Conservation (phyloP, 1,140 invertebrate species). For the Tetragonula clypearis region DNA sequence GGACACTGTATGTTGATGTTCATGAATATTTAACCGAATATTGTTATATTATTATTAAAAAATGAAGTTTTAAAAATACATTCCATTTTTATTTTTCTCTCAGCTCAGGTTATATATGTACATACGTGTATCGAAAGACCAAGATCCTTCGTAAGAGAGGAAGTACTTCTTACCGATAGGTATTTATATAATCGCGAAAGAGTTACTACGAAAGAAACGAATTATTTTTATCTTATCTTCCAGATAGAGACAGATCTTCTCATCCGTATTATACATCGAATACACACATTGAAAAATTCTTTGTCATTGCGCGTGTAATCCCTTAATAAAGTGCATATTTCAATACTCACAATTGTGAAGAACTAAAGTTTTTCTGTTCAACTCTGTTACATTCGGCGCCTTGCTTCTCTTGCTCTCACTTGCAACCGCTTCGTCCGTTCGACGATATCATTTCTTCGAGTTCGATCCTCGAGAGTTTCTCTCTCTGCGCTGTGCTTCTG, state of each 20-base stretch:
- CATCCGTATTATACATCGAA: conserved; percentile 20
- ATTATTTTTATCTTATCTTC: conserved; percentile 49
- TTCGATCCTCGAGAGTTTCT: too few species aligned
- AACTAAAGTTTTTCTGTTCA: conserved; percentile 49
- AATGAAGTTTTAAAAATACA: conserved; percentile 65
- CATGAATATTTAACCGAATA: conserved; percentile 65
- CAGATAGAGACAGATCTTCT: conserved; percentile 27
- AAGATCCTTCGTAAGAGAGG: conserved; percentile 30
- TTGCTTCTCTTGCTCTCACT: neutral
- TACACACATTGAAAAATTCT: neutral
- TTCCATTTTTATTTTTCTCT: conserved; percentile 65
- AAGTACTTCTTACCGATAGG: conserved; percentile 30
- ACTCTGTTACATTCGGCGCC: conserved; percentile 30
- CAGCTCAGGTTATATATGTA: conserved; percentile 38
- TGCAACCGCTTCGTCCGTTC: neutral
- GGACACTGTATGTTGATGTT: conserved; percentile 65
- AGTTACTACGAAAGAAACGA: conserved; percentile 19
- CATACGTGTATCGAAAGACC: conserved; percentile 37
- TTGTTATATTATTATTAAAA: conserved; percentile 70
- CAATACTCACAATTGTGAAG: neutral
- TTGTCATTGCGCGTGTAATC: conserved; percentile 27
- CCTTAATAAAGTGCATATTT: conserved; percentile 27
- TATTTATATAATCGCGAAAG: conserved; percentile 30
- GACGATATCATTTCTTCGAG: neutral
- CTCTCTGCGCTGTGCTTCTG: too few species aligned